A percentile compares a stretch with the other conserved stretches of the same genome.
These are phyloP conservation scores for Piprites chloris DNA, from an alignment of 2,113 vertebrate species.

Conservation along the genomic window DNA sequence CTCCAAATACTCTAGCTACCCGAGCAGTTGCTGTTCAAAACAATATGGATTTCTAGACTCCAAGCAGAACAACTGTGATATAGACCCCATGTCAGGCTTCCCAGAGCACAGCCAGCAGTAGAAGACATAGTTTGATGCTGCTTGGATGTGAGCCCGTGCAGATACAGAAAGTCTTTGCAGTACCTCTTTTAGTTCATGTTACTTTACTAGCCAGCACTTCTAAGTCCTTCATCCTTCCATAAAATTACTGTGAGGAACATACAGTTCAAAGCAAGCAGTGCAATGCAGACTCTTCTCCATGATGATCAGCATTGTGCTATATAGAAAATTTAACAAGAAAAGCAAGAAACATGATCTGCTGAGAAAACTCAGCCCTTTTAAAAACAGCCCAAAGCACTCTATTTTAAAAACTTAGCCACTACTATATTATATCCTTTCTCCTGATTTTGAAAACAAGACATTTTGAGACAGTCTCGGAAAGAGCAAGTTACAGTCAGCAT, in stretches of 20 bases:
- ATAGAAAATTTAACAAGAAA: neutral
- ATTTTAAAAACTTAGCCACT: neutral
- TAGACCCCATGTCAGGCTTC: neutral
- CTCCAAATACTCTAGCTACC: neutral
- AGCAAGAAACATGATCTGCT: neutral
- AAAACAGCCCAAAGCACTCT: neutral
- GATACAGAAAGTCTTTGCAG: neutral
- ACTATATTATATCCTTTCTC: neutral
- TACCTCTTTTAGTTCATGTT: neutral
- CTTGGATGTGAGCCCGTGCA: rapidly evolving
- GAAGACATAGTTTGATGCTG: neutral
- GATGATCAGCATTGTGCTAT: rapidly evolving
- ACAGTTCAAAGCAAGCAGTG: rapidly evolving
- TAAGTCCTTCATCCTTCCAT: neutral
- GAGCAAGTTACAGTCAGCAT: neutral
- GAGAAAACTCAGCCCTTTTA: neutral
- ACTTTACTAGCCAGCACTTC: neutral
- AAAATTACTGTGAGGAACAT: neutral
- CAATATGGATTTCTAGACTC: neutral
- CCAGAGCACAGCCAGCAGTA: neutral
- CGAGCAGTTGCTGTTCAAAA: neutral
- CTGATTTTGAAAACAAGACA: neutral
- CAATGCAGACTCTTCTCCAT: neutral
- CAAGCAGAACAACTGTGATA: neutral
- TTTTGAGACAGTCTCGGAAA: neutral